Evolutionary conservation across 2,113 vertebrate species (phyloP).

Genomic region (Bubo blakistoni): DNA sequence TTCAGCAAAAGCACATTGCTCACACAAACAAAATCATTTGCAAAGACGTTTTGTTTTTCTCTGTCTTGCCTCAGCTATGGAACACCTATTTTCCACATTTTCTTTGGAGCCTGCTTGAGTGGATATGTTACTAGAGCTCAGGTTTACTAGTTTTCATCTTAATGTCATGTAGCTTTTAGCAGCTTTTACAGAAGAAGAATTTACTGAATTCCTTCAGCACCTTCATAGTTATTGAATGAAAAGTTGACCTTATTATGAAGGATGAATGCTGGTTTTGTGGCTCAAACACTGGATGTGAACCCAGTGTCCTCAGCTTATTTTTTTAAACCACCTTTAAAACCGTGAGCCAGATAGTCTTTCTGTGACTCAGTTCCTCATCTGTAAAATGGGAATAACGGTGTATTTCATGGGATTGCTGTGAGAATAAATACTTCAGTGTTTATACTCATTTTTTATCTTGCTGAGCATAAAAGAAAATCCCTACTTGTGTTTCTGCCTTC

Average conservation of each 20-base stretch:
- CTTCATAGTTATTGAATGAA: background rate
- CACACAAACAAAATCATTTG: slow-evolving; percentile 19
- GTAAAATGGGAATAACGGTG: slow-evolving; percentile 30
- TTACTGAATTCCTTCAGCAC: slow-evolving; percentile 27
- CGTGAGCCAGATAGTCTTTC: background rate
- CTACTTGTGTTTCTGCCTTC: slow-evolving; percentile 41
- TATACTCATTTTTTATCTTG: slow-evolving; percentile 33
- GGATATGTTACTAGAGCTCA: background rate
- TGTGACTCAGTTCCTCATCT: slow-evolving; percentile 38
- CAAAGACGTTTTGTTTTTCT: background rate
- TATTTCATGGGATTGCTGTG: slow-evolving; percentile 13
- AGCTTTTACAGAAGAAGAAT: slow-evolving; percentile 10
- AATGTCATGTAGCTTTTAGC: slow-evolving; percentile 24
- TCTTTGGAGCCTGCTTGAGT: background rate
- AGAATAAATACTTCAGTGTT: slow-evolving; percentile 43
- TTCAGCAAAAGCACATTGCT: slow-evolving; percentile 1
- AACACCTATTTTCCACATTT: slow-evolving; percentile 10
- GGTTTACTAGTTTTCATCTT: slow-evolving; percentile 18
- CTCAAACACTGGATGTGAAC: background rate
- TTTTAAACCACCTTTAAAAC: slow-evolving; percentile 26
- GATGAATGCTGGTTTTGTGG: slow-evolving; percentile 31
- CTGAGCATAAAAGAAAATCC: slow-evolving; percentile 44
- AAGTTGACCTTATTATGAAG: slow-evolving; percentile 18
- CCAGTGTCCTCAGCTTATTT: background rate
- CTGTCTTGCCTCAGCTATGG: background rate